Evolutionary conservation across 2,113 vertebrate species (phyloP), one percentile per base, ranked within the genome.

Genomic region (Chaetura pelagica): DNA sequence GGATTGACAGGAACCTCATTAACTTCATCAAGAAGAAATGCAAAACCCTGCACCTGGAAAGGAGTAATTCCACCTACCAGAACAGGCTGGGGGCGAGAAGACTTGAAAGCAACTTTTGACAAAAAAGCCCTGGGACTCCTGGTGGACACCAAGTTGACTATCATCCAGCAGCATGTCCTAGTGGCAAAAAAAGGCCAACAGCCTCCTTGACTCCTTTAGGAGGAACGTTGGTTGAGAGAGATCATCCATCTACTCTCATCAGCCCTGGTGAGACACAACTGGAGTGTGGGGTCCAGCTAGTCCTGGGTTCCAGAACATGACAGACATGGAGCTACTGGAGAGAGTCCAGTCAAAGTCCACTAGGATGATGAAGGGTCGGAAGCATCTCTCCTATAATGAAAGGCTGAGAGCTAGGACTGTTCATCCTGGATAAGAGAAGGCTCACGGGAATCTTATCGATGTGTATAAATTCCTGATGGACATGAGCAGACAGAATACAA

Each of bases 111-210:
- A 74, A 9, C 26, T 91, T 75, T 51, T 20, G 30, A 59, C 8
- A 76, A 52, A 68, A 94, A 55, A 38, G 0, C 5, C 3, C 46
- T 23, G 22, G 9, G 20, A 44, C 10, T 77, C 12, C 23, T 23
- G 2, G 4, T 24, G 26, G 4, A 32, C 22, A 29, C 12, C 38
- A 55, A 55, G 17, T 7, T 64, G 58, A 52, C 22, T 15, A 3
- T 23, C 12, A 83, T 18, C 20, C 1, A 5, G 26, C 12, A 12
- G 7, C 2, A 0, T 52, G 23, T 1, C 5, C 22, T 27, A 7
- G 30, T 19, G 4, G 13, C 32, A 76, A 74, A 71, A 71, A 14
- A 48, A 29, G 9, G 8, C 29, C 32, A 64, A 40, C 7, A 38
- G 22, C 23, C 20, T 38, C 40, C 57, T 67, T 44, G 13, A 32